Percentiles rank a stretch among this genome's conserved stretches.
phyloP scores from a whole-genome alignment of 2,888 invertebrate species.

The Baccha elongata region DNA sequence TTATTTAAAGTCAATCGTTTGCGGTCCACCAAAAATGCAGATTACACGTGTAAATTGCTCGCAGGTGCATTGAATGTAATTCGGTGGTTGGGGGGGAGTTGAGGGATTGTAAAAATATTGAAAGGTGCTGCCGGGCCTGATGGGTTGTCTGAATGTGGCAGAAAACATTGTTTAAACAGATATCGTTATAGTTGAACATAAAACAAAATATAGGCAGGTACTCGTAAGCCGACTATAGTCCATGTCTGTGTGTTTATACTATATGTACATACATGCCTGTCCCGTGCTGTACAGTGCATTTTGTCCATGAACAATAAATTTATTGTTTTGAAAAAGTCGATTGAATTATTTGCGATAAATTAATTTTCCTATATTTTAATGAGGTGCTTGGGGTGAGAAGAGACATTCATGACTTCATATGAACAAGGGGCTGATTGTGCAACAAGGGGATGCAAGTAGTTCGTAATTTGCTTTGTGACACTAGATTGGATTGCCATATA shows the following conservation, averaged over 20 bases:
- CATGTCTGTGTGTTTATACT: no score
- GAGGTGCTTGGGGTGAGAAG: conserved; percentile 37
- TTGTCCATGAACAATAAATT: conserved; percentile 74
- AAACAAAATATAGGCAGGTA: conserved; percentile 20
- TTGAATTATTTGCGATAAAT: conserved; percentile 78
- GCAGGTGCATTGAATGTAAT: conserved; percentile 53
- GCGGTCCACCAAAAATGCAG: conserved; percentile 75
- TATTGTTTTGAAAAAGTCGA: conserved; percentile 76
- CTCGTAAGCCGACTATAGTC: conserved; percentile 14
- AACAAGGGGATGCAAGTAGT: background rate
- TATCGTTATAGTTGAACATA: conserved; percentile 40
- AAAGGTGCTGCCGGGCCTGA: background rate
- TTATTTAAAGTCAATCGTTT: conserved; percentile 80
- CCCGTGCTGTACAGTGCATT: background rate
- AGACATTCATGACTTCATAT: background rate
- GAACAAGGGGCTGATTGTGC: background rate
- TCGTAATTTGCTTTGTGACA: conserved; percentile 30
- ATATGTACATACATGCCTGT: no score
- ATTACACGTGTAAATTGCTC: conserved; percentile 75
- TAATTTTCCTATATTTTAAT: conserved; percentile 76
- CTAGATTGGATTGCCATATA: conserved; percentile 3
- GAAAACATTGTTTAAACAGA: conserved; percentile 33
- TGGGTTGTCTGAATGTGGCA: conserved; percentile 49
- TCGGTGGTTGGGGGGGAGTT: background rate
- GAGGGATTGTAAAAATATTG: conserved; percentile 2